phyloP scores from a whole-genome alignment of 2,888 invertebrate genomes.

The Leptinotarsa juncta region DNA sequence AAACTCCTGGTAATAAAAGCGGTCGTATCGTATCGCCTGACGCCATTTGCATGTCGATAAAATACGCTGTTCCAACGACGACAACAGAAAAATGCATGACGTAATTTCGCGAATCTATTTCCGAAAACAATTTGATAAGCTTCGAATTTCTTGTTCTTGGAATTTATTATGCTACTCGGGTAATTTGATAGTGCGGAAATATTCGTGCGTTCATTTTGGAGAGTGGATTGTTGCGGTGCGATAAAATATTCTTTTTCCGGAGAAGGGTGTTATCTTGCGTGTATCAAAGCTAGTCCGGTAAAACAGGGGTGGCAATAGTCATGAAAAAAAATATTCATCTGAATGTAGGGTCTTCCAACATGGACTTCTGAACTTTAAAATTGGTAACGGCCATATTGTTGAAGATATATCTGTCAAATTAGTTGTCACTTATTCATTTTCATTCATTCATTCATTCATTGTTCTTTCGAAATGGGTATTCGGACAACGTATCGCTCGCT shows the following conservation, averaged over 20 bases:
- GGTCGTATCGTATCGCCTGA: slow-evolving; percentile 13
- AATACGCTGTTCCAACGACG: slow-evolving; percentile 6
- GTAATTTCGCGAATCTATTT: slow-evolving; percentile 28
- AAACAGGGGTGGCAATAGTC: neutral
- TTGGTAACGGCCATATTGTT: too few relatives aligned
- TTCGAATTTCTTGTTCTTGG: slow-evolving; percentile 23
- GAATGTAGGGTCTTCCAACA: too few relatives aligned
- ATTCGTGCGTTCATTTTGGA: slow-evolving; percentile 15
- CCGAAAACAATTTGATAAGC: slow-evolving; percentile 33
- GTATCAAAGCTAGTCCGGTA: neutral
- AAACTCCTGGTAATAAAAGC: slow-evolving; percentile 4
- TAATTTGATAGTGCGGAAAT: slow-evolving; percentile 24
- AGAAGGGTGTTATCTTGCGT: slow-evolving; percentile 25
- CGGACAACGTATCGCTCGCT: too few relatives aligned
- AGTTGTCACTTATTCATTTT: too few relatives aligned
- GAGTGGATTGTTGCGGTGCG: slow-evolving; percentile 21
- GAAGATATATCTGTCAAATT: too few relatives aligned
- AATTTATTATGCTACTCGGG: slow-evolving; percentile 27
- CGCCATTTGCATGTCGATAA: slow-evolving; percentile 16
- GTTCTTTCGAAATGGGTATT: too few relatives aligned
- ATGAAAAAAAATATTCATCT: too few relatives aligned
- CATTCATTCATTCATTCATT: too few relatives aligned
- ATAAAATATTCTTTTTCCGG: slow-evolving; percentile 35
- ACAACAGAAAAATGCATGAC: slow-evolving; percentile 15
- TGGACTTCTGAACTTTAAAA: too few relatives aligned